phyloP scores from a whole-genome alignment of 2,797 vertebrate species.

The Cyclopterus lumpus region DNA sequence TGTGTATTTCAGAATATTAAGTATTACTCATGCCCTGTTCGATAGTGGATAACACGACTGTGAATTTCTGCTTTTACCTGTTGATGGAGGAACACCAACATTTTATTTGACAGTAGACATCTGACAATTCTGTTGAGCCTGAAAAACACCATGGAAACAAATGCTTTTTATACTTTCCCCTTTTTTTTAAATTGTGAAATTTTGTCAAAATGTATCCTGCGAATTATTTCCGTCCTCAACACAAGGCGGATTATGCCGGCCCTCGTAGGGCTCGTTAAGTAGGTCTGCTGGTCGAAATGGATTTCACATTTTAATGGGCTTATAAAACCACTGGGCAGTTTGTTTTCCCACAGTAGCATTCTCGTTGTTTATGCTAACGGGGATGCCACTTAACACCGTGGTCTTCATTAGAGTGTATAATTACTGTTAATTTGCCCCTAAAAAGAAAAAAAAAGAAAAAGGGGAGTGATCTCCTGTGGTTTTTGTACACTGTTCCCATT shows the following conservation, averaged over 20 bases:
- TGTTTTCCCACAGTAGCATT: slow-evolving; percentile 51
- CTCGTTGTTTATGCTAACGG: slow-evolving; percentile 32
- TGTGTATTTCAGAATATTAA: slow-evolving; percentile 38
- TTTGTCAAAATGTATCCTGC: slow-evolving; percentile 33
- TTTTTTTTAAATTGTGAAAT: slow-evolving; percentile 18
- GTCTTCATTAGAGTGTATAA: slow-evolving; percentile 54
- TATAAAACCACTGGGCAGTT: slow-evolving; percentile 63
- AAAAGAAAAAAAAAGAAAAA: background rate
- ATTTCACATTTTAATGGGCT: slow-evolving; percentile 75
- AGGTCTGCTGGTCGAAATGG: slow-evolving; percentile 66
- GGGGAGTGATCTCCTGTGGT: slow-evolving; percentile 22
- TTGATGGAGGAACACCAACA: slow-evolving; percentile 13
- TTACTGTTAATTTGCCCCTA: slow-evolving; percentile 54
- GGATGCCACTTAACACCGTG: slow-evolving; percentile 32
- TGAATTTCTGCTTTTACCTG: slow-evolving; percentile 31
- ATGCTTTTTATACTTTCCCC: background rate
- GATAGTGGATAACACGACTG: background rate
- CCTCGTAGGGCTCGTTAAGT: slow-evolving; percentile 61
- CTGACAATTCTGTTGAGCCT: background rate
- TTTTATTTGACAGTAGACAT: background rate
- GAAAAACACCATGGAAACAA: background rate
- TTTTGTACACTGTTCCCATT: slow-evolving; percentile 15
- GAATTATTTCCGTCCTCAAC: slow-evolving; percentile 28
- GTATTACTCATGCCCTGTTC: background rate
- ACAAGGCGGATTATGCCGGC: slow-evolving; percentile 54